Percentiles rank a stretch among this genome's conserved stretches.
These are phyloP conservation scores for Amblyopsis rosae DNA, from an alignment of 2,113 vertebrate genomes.

Conservation along the genomic window DNA sequence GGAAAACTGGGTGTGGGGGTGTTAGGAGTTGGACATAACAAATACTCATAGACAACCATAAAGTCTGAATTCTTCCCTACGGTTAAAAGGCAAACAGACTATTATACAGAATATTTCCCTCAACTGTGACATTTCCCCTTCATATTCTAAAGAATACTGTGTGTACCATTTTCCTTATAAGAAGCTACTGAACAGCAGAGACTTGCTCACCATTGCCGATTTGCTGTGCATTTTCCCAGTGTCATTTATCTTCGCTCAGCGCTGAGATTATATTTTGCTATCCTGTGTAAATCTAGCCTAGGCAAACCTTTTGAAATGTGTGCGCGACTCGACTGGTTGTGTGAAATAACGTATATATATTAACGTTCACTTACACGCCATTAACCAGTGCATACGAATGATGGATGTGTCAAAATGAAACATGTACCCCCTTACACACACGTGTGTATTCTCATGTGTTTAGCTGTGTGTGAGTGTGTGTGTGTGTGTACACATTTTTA, in stretches of 20 bases:
- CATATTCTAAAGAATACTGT: background rate
- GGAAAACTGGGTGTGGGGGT: too few species aligned
- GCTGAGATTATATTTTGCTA: background rate
- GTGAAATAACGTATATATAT: background rate
- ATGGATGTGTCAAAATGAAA: background rate
- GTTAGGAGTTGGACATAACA: too few species aligned
- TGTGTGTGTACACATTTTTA: background rate
- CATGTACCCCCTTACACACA: background rate
- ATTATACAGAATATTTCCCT: background rate
- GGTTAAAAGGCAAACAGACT: too few species aligned
- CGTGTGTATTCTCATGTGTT: background rate
- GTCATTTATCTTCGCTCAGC: background rate
- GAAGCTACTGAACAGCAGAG: background rate
- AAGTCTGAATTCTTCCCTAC: too few species aligned
- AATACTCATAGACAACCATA: too few species aligned
- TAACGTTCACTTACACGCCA: background rate
- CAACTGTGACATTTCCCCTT: background rate
- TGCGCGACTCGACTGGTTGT: background rate
- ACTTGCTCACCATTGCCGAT: background rate
- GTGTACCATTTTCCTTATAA: background rate
- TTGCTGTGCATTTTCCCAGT: background rate
- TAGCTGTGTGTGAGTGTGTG: background rate
- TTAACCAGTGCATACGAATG: background rate
- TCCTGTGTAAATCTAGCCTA: slow-evolving; percentile 1
- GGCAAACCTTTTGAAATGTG: background rate